Percentiles rank a stretch among this genome's conserved stretches.
Evolutionary conservation across 2,113 vertebrate genomes (phyloP).

Genomic region (Grantiella picta): DNA sequence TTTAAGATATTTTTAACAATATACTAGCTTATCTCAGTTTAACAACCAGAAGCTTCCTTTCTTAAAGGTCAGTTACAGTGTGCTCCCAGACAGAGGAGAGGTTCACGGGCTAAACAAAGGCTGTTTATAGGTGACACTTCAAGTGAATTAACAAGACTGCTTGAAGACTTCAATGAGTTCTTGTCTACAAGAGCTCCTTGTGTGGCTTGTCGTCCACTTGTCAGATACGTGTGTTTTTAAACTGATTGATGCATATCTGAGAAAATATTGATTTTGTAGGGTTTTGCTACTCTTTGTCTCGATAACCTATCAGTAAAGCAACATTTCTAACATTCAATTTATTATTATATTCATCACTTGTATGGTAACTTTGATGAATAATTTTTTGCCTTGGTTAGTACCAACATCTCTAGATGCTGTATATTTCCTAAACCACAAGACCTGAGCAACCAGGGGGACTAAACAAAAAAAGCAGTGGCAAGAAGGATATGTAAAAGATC

Average conservation of each 20-base stretch:
- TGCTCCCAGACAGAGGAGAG: neutral
- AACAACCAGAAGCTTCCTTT: neutral
- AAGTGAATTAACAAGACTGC: neutral
- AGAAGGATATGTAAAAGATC: neutral
- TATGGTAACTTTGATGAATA: accelerated
- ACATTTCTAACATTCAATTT: neutral
- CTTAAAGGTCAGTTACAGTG: neutral
- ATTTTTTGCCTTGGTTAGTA: neutral
- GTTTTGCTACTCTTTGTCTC: neutral
- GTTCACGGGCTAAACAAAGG: neutral
- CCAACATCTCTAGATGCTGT: accelerated
- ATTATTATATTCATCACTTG: neutral
- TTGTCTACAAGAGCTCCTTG: neutral
- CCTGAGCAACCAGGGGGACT: neutral
- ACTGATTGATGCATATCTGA: neutral
- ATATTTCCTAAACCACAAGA: neutral
- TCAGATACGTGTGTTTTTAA: neutral
- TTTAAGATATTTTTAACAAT: neutral
- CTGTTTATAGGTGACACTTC: neutral
- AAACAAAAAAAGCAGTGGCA: neutral
- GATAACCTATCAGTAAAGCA: neutral
- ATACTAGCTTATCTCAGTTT: neutral
- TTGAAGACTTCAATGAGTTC: neutral
- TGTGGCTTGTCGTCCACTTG: neutral
- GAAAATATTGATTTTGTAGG: neutral